Evolutionary conservation across 2,888 invertebrate species (phyloP), one percentile per base, ranked within the genome.

Genomic region (Argyresthia albistria): DNA sequence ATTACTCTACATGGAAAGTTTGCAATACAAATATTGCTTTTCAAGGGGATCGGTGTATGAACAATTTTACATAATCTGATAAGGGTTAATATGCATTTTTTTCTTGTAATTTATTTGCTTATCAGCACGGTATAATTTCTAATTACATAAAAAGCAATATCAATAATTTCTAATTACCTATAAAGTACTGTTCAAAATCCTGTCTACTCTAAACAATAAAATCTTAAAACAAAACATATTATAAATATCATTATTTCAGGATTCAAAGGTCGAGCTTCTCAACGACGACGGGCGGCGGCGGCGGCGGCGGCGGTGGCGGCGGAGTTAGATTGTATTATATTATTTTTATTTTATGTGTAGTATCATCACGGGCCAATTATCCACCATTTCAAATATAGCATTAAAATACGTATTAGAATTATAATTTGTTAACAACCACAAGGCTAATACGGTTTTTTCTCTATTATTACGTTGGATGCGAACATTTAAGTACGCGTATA

Each of bases 341-440:
- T 66, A 70, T 71, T 67, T 73, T 69, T 67, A 75, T 25, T 25
- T 25, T 25, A 25, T 25, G 25, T 67, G 64, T 69, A 72, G 66
- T 69, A 68, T 65, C 61, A 59, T 67, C 71, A 73, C 73, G 70
- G 65, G 60, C 66, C 79, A 80, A 80, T 80, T 78, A 80, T 70
- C 64, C 59, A 62, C 63, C 65, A 67, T 67, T 71, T 65, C 67
- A 73, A 67, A 78, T 76, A 76, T 73, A 71, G 70, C 66, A 66
- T 73, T 73, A 71, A 68, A 70, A 73, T 73, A 74, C 66, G 64
- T 70, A 74, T 76, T 76, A 76, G 66, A 64, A 65, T 66, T 73
- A 68, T 73, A 74, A 76, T 75, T 73, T 69, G 66, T 66, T 66
- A 39, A 37, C 47, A 53, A 35, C 42, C 42, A 43, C 48, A 45